Evolutionary conservation across 2,797 vertebrate genomes (phyloP).

Genomic region (Enteromius unitaeniatus): DNA sequence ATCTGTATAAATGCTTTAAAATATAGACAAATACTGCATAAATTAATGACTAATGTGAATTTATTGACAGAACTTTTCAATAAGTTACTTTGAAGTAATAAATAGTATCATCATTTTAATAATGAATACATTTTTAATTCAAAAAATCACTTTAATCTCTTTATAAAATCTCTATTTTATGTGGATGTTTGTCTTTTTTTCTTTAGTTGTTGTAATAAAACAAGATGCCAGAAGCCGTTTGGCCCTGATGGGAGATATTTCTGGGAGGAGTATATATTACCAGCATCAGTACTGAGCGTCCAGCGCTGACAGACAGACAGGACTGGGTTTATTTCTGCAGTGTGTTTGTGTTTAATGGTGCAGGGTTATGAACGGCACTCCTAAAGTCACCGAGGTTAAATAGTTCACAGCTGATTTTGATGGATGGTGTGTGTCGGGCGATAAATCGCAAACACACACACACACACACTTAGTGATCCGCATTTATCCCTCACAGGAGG

Average conservation of each 20-base stretch:
- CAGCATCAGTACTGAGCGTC: not conserved
- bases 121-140: not conserved
- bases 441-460: conserved; percentile 15
- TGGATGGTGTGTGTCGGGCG: conserved; percentile 23
- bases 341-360: conserved; percentile 13
- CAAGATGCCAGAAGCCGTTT: not conserved
- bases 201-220: conserved; percentile 10
- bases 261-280: not conserved
- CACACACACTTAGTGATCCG: conserved; percentile 2
- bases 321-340: conserved; percentile 37
- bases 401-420: conserved; percentile 53
- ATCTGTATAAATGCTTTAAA: not conserved
- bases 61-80: not conserved
- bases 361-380: conserved; percentile 30
- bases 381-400: conserved; percentile 46
- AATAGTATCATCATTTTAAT: not conserved
- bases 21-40: not conserved
- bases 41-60: not conserved
- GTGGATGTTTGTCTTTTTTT: not conserved
- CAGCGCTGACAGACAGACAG: conserved; percentile 3
- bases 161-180: too few species aligned
- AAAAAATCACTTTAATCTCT: not conserved
- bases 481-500: conserved; percentile 32
- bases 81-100: not conserved
- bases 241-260: conserved; percentile 15